These are phyloP conservation scores for Trematocara nigrifrons DNA, from an alignment of 2,113 vertebrate genomes.

Conservation along the genomic window DNA sequence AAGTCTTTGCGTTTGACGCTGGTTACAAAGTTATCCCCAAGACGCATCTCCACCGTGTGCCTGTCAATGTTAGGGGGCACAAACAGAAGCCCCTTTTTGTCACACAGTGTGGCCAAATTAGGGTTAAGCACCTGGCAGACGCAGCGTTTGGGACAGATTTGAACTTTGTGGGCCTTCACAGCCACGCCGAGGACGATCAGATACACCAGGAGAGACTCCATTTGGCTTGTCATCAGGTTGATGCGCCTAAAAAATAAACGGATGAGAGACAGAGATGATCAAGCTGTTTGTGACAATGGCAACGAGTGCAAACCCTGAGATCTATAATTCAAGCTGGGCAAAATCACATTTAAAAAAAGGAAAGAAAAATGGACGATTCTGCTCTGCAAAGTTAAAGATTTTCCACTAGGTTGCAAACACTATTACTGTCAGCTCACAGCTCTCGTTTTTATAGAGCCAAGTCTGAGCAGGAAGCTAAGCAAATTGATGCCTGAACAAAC, in stretches of 20 bases:
- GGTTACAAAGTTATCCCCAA: conserved; percentile 98
- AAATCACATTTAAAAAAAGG: neutral
- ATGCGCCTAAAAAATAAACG: conserved; percentile 70
- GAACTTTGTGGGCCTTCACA: conserved; percentile 91
- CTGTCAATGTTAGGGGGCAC: conserved; percentile 96
- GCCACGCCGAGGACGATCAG: conserved; percentile 86
- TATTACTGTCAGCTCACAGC: neutral
- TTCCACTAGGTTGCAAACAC: conserved; percentile 24
- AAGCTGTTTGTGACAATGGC: neutral
- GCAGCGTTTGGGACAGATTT: conserved; percentile 97
- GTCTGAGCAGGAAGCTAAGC: neutral
- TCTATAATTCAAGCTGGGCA: neutral
- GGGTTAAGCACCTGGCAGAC: conserved; percentile 96
- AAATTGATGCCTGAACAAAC: conserved; percentile 27
- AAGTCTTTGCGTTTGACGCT: conserved; percentile 95
- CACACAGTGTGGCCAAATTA: conserved; percentile 95
- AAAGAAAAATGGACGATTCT: neutral
- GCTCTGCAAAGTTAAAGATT: conserved; percentile 4
- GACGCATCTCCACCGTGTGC: conserved; percentile 92
- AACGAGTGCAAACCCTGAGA: neutral
- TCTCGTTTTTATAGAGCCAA: conserved; percentile 14
- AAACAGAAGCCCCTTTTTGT: conserved; percentile 97
- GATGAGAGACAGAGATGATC: neutral
- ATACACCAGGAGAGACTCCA: conserved; percentile 95
- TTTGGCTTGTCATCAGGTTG: conserved; percentile 76